Base-by-base conservation (phyloP, 2,888 invertebrate genomes). In the Netelia inedita region DNA sequence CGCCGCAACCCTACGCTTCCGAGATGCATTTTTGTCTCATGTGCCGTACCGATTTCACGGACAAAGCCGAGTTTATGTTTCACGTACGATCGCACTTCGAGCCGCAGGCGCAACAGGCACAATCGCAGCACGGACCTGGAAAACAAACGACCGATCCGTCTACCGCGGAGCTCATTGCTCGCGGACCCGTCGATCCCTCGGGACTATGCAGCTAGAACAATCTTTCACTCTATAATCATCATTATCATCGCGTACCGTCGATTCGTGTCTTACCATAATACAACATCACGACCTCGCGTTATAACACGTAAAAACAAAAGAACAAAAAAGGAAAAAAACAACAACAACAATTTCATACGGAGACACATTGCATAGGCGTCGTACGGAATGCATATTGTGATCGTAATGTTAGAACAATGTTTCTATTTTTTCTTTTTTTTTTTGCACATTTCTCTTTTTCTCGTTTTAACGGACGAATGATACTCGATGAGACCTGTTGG, bases 61-160 rank as follows among this genome's bases (percentile, higher is more conserved):
- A 96, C 16, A 96, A 96, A 91, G 95, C 96, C 0, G 96, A 96
- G 91, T 96, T 96, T 91, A 96, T 96, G 95, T 96, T 96, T 93
- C 96, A 96, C 90, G 95, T 96, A 16, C 94, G 96, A 87, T 95
- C 96, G 21, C 96, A 96, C 90, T 96, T 96, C 87, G 96, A 96
- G 72, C 89, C 92, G 6, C 92, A 92, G 16, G 88, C 90, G 16
- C 91, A 91, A 68, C 89, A 89, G 28, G 88, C 89, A 10, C 87
- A 90, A 10, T 82, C 90, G 0, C 91, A 91, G 8, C 90, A 90
- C 59, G 85, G 87, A 21, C 82, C 82, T n/a, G 88, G 89, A 6
- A 93, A 93, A 82, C 93, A 92, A 76, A 88, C 88, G 9, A 87
- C 89, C 41, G 93, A 93, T 83, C 91, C 92, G 0, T 91, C 92